A percentile compares a stretch with the other conserved stretches of the same genome.
Conservation (phyloP, 1,140 invertebrate species). For the Cyrtorhinus lividipennis region DNA sequence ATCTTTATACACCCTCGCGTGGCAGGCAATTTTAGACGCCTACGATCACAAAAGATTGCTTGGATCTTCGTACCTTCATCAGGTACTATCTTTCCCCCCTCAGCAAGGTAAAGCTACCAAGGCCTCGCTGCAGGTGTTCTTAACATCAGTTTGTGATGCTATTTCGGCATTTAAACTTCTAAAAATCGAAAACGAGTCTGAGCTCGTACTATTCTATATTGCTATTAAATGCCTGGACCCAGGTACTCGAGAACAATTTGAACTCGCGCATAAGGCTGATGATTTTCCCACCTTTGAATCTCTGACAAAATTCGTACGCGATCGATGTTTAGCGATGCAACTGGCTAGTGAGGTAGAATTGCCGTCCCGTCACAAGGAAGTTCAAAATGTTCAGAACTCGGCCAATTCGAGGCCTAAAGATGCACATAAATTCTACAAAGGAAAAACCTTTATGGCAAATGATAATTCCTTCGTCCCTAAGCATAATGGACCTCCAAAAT, state of each 20-base stretch:
- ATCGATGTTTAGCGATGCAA: neutral
- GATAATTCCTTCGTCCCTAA: too few species aligned
- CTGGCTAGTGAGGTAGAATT: too few species aligned
- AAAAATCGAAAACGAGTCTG: neutral
- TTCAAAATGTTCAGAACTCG: too few species aligned
- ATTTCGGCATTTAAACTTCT: constrained; percentile 2
- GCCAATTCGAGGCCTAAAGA: too few species aligned
- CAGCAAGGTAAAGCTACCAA: neutral
- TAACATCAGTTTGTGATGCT: neutral
- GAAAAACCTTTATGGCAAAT: too few species aligned
- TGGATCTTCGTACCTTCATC: neutral
- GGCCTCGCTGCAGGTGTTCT: neutral
- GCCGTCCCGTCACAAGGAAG: too few species aligned
- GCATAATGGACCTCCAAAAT: too few species aligned
- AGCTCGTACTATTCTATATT: constrained; percentile 4
- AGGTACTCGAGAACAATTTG: neutral
- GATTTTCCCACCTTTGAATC: neutral
- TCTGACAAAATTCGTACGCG: neutral
- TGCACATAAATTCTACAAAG: too few species aligned
- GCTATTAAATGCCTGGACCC: neutral
- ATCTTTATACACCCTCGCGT: neutral
- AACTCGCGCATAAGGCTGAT: neutral
- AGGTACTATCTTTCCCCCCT: neutral
- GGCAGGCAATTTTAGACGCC: constrained; percentile 1
- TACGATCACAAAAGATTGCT: constrained; percentile 6